These are phyloP conservation scores for Nomada goodeniana DNA, from an alignment of 2,888 invertebrate species.

Conservation along the genomic window DNA sequence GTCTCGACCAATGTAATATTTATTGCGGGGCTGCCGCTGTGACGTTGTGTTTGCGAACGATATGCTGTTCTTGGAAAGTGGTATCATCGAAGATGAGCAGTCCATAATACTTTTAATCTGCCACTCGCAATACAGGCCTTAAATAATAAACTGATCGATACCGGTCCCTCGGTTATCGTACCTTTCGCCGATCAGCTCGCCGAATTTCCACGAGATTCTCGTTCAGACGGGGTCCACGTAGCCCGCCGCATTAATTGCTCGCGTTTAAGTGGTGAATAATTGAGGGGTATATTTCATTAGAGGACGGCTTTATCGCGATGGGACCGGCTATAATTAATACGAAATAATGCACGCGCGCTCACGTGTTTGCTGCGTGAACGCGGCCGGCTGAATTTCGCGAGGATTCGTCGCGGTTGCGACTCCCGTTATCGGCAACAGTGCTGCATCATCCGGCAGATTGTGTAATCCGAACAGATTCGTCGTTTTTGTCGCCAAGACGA, in stretches of 20 bases:
- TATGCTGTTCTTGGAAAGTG: too few species aligned
- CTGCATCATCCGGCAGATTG: background rate
- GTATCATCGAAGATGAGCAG: background rate
- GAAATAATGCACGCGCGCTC: slow-evolving; percentile 37
- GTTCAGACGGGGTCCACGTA: slow-evolving; percentile 21
- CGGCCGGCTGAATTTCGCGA: background rate
- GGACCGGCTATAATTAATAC: slow-evolving; percentile 77
- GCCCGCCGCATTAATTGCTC: slow-evolving; percentile 73
- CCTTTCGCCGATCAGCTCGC: background rate
- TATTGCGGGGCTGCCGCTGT: too few species aligned
- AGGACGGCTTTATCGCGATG: slow-evolving; percentile 71
- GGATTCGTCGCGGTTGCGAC: background rate
- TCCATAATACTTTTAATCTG: background rate
- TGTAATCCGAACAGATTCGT: slow-evolving; percentile 11
- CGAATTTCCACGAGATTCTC: slow-evolving; percentile 10
- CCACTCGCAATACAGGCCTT: too few species aligned
- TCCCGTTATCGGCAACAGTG: background rate
- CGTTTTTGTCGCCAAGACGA: background rate
- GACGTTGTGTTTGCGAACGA: too few species aligned
- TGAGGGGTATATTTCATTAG: slow-evolving; percentile 79
- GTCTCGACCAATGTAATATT: background rate
- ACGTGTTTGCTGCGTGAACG: background rate
- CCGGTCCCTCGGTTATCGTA: too few species aligned
- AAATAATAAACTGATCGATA: too few species aligned
- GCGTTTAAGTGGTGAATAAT: slow-evolving; percentile 79